These are phyloP conservation scores for Tipula helvola DNA, from an alignment of 2,888 invertebrate species.

Conservation along the genomic window DNA sequence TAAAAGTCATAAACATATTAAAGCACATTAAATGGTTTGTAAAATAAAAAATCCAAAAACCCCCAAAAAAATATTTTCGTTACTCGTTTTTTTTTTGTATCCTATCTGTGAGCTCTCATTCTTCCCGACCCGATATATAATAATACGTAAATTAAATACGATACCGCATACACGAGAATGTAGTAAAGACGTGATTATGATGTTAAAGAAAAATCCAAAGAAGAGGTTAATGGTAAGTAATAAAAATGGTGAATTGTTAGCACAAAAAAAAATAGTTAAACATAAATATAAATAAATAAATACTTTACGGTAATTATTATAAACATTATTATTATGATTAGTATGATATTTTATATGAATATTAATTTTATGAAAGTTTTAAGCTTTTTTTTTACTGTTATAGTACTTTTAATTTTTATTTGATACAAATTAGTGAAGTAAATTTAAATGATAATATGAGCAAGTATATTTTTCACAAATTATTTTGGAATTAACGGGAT, in stretches of 20 bases:
- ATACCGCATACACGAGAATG: background rate
- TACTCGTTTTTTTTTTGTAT: background rate
- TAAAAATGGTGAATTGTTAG: background rate
- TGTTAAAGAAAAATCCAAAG: background rate
- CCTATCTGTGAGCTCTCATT: background rate
- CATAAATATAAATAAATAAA: background rate
- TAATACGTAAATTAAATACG: background rate
- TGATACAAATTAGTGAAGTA: background rate
- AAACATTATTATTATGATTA: background rate
- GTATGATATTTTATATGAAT: background rate
- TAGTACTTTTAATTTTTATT: background rate
- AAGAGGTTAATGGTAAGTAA: background rate
- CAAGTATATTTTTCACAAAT: too few species aligned
- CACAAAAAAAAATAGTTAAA: background rate
- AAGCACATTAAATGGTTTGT: slow-evolving; percentile 4
- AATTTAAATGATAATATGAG: background rate
- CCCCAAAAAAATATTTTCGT: background rate
- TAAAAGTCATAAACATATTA: slow-evolving; percentile 4
- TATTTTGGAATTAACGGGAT: too few species aligned
- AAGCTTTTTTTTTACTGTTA: background rate
- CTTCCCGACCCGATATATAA: background rate
- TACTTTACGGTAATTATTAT: background rate
- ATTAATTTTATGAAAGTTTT: background rate
- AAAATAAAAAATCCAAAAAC: background rate
- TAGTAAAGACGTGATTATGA: background rate